Evolutionary conservation across 1,140 invertebrate genomes (phyloP), one percentile per base, ranked within the genome.

Genomic region (Oreohelix idahoensis): DNA sequence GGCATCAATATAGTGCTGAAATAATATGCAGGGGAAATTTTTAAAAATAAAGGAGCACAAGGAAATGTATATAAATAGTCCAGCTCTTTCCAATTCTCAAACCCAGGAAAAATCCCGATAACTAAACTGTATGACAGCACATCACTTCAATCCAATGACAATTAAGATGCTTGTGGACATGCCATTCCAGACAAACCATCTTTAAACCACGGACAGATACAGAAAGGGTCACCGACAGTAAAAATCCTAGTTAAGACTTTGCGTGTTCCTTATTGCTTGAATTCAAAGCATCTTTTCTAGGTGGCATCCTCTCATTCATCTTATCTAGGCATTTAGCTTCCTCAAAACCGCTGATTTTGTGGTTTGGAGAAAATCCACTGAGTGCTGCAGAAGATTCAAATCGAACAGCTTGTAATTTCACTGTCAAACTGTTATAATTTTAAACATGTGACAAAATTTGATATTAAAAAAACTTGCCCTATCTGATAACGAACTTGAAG

Each of bases 301-400:
- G 98, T 73, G 98, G 98, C 98, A 99, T 99, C 87, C 98, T 95
- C 94, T 99, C 99, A 93, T 99, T 99, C 92, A 99, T 98, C 89
- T 98, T 98, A 94, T 99, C 99, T 89, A 99, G 94, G 81, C 97
- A 98, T 93, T 99, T 99, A 79, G 98, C 98, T 93, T 99, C 98
- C 92, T 98, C 98, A 94, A 99, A 99, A 29, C 91, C 91, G 84
- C 91, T 92, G 83, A 93, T 93, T 94, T 99, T 98, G 94, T 99
- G 98, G 92, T 98, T 97, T 66, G 98, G 98, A 85, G 98, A 98
- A 94, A 99, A 99, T 84, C 98, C 98, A 94, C 98, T 97, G 90
- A 99, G 94, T 87, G 98, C 98, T 97, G 92, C 79, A 94, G 93
- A 58, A 63, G 49, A 81, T 35, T 71, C 78, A 70, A 71, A 53